Conservation (phyloP, 2,888 invertebrate genomes). For the Trichogramma evanescens region DNA sequence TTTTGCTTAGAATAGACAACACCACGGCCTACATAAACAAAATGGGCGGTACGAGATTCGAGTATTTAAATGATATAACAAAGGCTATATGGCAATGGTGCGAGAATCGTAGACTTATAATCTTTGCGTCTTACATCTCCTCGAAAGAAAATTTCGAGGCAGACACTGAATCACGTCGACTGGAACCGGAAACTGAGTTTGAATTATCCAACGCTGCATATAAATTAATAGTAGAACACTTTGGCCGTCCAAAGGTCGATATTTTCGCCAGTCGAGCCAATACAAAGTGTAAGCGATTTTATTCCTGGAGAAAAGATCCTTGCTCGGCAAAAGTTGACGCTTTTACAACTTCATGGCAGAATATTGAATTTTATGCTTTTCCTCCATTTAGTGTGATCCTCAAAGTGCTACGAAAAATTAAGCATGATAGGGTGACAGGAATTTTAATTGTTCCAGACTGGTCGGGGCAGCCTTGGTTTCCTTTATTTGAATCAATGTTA, state of each 20-base stretch:
- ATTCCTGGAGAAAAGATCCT: background rate
- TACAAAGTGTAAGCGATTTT: background rate
- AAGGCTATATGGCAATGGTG: constrained; percentile 4
- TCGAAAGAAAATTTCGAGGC: background rate
- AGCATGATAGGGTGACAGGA: constrained; percentile 3
- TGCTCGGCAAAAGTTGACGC: background rate
- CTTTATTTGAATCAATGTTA: constrained; percentile 8
- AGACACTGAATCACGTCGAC: background rate
- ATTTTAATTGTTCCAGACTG: constrained; percentile 15
- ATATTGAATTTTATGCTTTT: constrained; percentile 10
- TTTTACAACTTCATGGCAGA: constrained; percentile 7
- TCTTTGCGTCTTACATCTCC: constrained; percentile 8
- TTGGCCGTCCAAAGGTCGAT: background rate
- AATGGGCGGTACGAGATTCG: background rate
- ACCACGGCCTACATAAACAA: background rate
- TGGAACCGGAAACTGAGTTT: background rate
- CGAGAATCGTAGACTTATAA: background rate
- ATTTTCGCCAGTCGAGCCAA: background rate
- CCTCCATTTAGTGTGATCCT: constrained; percentile 16
- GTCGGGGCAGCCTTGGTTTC: constrained; percentile 16
- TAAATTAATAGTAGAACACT: background rate
- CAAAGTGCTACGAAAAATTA: constrained; percentile 13
- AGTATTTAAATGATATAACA: background rate
- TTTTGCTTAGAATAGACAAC: constrained; percentile 3
- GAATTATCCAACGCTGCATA: background rate